Percentiles rank a stretch among this genome's conserved stretches.
phyloP scores from a whole-genome alignment of 2,888 invertebrate genomes.

The Nephrocerus scutellatus region DNA sequence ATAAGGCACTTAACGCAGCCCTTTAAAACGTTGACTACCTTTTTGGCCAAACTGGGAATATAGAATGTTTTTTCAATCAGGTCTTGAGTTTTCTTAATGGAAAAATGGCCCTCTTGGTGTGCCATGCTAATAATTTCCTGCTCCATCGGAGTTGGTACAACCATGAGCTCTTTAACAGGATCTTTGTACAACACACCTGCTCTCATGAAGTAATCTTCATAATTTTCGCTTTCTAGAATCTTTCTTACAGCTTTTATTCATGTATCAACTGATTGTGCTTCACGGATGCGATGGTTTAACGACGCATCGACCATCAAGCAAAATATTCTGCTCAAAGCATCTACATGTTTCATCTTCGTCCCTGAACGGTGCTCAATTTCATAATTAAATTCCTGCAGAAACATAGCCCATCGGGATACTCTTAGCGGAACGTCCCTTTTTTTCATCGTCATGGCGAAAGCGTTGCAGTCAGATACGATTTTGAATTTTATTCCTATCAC shows the following conservation, averaged over 20 bases:
- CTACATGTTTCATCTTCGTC: slow-evolving; percentile 5
- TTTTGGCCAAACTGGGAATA: slow-evolving; percentile 15
- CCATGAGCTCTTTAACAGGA: slow-evolving; percentile 18
- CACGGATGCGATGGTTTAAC: background rate
- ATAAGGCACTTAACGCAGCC: slow-evolving; percentile 15
- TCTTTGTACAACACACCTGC: slow-evolving; percentile 10
- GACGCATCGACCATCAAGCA: slow-evolving; percentile 3
- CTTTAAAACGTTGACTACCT: slow-evolving; percentile 2
- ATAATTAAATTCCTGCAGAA: slow-evolving; percentile 11
- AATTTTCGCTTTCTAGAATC: background rate
- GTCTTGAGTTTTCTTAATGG: slow-evolving; percentile 25
- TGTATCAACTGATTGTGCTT: slow-evolving; percentile 4
- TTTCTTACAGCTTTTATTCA: slow-evolving; percentile 1
- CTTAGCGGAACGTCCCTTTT: slow-evolving; percentile 23
- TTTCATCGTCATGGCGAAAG: slow-evolving; percentile 30
- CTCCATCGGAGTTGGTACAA: slow-evolving; percentile 33
- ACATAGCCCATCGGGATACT: slow-evolving; percentile 11
- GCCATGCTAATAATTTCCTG: slow-evolving; percentile 33
- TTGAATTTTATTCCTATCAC: slow-evolving; percentile 27
- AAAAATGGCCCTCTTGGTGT: slow-evolving; percentile 38
- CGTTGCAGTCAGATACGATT: slow-evolving; percentile 31
- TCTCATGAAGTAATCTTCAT: slow-evolving; percentile 5
- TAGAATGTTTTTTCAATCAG: slow-evolving; percentile 27
- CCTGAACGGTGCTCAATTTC: slow-evolving; percentile 11
- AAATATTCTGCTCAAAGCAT: slow-evolving; percentile 5